Conservation (phyloP, 2,888 invertebrate species). For the Achlya flavicornis region DNA sequence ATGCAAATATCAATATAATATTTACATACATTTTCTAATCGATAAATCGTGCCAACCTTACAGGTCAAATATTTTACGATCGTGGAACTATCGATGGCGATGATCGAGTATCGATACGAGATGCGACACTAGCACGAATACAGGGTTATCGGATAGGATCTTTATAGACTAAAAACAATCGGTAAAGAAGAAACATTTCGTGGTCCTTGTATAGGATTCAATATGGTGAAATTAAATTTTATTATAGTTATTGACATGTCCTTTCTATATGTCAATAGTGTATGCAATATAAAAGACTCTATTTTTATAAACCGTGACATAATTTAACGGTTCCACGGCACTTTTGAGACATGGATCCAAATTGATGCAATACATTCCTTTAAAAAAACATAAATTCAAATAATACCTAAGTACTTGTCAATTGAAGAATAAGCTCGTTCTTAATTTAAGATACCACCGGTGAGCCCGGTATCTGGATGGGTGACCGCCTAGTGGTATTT, state of each 20-base stretch:
- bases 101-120: conserved; percentile 59
- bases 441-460: too few relatives aligned
- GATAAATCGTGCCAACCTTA: conserved; percentile 71
- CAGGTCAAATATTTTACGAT: conserved; percentile 67
- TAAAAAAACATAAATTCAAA: too few relatives aligned
- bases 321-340: too few relatives aligned
- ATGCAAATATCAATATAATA: conserved; percentile 64
- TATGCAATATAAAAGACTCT: background rate
- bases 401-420: too few relatives aligned
- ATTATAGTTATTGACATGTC: conserved; percentile 49
- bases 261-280: conserved; percentile 21
- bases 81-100: conserved; percentile 66
- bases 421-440: too few relatives aligned
- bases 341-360: too few relatives aligned
- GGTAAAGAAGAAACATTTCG: conserved; percentile 51
- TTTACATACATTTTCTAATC: conserved; percentile 66
- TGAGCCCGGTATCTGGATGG: too few relatives aligned
- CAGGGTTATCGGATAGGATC: conserved; percentile 73
- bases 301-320: background rate
- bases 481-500: too few relatives aligned
- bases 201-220: conserved; percentile 60
- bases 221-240: conserved; percentile 70
- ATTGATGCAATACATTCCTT: background rate
- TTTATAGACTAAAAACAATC: conserved; percentile 69
- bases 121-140: conserved; percentile 60